These are phyloP conservation scores for Eremobia ochroleuca DNA, from an alignment of 2,888 invertebrate species.

Conservation along the genomic window DNA sequence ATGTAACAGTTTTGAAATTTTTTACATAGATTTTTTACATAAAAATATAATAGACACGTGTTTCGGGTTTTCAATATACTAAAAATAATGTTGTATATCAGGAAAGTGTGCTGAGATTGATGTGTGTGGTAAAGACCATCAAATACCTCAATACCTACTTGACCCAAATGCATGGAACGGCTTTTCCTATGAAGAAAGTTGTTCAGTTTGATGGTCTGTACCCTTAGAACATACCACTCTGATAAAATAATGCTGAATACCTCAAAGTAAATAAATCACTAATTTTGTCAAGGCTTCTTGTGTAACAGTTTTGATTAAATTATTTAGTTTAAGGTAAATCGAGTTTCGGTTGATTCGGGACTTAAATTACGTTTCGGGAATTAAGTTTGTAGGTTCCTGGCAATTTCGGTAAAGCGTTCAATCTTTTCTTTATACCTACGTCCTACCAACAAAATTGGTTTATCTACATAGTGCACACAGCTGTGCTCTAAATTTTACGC, in stretches of 20 bases:
- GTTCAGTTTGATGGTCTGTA: neutral
- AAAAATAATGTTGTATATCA: too few relatives aligned
- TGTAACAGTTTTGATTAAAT: constrained; percentile 16
- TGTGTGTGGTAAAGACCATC: neutral
- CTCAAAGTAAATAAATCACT: constrained; percentile 39
- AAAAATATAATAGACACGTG: too few relatives aligned
- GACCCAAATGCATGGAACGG: neutral
- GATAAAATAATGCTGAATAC: neutral
- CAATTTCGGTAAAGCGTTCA: constrained; percentile 7
- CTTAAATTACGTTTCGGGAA: constrained; percentile 43
- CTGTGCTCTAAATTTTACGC: neutral
- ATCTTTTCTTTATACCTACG: neutral
- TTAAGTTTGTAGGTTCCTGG: constrained; percentile 11
- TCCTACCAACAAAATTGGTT: constrained; percentile 13
- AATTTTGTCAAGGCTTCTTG: constrained; percentile 21
- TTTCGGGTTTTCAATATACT: too few relatives aligned
- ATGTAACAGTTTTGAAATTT: too few relatives aligned
- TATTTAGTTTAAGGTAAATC: constrained; percentile 16
- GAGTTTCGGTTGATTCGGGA: constrained; percentile 10
- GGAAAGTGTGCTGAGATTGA: neutral
- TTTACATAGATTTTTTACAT: too few relatives aligned
- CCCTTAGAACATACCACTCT: neutral
- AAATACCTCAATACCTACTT: neutral
- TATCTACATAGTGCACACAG: constrained; percentile 8
- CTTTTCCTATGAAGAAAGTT: neutral